Evolutionary conservation across 2,113 vertebrate species (phyloP).

Genomic region (Tragelaphus imberbis): DNA sequence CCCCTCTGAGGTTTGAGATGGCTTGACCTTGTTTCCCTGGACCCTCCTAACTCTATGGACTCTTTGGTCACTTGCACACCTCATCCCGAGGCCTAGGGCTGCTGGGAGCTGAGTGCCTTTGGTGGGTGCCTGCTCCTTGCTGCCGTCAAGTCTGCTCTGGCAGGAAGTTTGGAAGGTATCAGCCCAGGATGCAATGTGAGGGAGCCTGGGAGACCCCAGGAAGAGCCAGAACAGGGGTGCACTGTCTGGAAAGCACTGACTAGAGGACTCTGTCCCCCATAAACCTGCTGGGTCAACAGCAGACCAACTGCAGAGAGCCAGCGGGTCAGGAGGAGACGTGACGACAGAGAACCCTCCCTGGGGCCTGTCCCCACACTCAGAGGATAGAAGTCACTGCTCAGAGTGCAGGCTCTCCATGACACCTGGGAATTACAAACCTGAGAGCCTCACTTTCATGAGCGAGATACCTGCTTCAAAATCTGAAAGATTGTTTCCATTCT

Average conservation of each 20-base stretch:
- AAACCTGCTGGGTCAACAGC: neutral
- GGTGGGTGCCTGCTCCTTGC: neutral
- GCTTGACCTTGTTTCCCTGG: neutral
- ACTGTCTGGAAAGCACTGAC: neutral
- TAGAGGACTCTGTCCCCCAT: neutral
- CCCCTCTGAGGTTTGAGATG: neutral
- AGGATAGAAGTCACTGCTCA: neutral
- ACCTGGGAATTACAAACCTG: neutral
- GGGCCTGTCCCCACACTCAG: rapidly evolving
- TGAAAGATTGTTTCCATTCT: neutral
- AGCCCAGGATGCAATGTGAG: neutral
- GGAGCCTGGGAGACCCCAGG: neutral
- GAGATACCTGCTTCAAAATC: neutral
- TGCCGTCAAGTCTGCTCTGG: neutral
- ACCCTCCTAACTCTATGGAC: neutral
- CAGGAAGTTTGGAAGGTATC: neutral
- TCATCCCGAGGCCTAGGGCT: neutral
- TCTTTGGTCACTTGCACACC: neutral
- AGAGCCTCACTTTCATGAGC: neutral
- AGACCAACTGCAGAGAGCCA: neutral
- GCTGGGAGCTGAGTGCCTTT: neutral
- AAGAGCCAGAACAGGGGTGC: neutral
- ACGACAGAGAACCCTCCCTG: neutral
- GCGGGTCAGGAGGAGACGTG: neutral
- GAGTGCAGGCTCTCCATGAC: neutral